A percentile compares a stretch with the other conserved stretches of the same genome.
phyloP scores from a whole-genome alignment of 2,888 invertebrate genomes.

The Agonopterix heracliana region DNA sequence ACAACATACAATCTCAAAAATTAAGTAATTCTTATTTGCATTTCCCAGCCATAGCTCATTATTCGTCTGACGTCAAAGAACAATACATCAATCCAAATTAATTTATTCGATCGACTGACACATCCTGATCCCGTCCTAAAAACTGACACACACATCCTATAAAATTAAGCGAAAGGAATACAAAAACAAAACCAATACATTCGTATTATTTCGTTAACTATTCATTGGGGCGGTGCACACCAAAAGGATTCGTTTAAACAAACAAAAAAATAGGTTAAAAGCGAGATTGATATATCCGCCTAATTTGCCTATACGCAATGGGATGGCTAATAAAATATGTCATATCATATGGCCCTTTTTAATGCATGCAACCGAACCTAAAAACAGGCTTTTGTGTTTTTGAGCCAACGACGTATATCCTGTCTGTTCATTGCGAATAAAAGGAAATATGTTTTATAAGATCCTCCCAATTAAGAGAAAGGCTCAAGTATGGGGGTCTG shows the following conservation, averaged over 20 bases:
- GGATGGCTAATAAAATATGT: conserved; percentile 63
- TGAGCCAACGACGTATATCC: conserved; percentile 57
- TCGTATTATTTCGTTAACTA: conserved; percentile 32
- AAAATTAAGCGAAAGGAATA: conserved; percentile 13
- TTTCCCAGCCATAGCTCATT: too few species aligned
- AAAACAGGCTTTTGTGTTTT: conserved; percentile 51
- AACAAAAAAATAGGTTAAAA: conserved; percentile 32
- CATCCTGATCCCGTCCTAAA: conserved; percentile 17
- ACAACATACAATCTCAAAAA: too few species aligned
- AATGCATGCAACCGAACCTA: conserved; percentile 52
- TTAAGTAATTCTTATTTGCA: too few species aligned
- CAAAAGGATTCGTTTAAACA: conserved; percentile 26
- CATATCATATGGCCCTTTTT: conserved; percentile 62
- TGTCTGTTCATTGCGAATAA: conserved; percentile 53
- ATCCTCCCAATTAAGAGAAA: conserved; percentile 66
- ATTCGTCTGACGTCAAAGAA: background rate
- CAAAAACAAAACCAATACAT: conserved; percentile 13
- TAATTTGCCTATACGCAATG: conserved; percentile 62
- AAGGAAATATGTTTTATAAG: conserved; percentile 52
- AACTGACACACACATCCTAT: conserved; percentile 34
- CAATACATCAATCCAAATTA: conserved; percentile 6
- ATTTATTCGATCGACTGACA: conserved; percentile 9
- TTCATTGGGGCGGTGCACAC: conserved; percentile 40
- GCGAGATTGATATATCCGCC: conserved; percentile 70
- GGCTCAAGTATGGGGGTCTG: conserved; percentile 58